Base-by-base conservation (phyloP, 2,797 vertebrate species). In the Cetoscarus ocellatus region DNA sequence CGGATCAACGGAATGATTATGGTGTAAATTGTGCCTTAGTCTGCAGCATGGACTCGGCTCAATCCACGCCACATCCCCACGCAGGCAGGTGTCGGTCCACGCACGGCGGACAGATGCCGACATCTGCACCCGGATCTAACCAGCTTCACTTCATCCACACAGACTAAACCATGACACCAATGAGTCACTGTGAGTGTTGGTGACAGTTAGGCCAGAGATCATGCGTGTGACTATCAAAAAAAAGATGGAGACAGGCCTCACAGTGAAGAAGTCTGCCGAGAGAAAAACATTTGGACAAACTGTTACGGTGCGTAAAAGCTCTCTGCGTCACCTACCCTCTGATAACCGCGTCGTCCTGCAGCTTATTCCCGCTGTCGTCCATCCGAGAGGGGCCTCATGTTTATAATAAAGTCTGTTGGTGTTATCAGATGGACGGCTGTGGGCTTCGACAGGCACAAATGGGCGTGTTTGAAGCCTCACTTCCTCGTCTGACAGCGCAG, bases 401-500 rank as follows among this genome's bases (percentile, higher is more conserved):
- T 70, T 40, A 1, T 15, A 27, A 27, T 27, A 12, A 61, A 72
- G 70, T 80, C 49, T 52, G 75, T 35, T 17, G 82, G 71, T 45
- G 60, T 53, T 80, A 38, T 77, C 74, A 66, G 84, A 74, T 79
- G 67, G 77, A 40, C 84, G 78, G 81, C 13, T 77, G 81, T 14
- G 45, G 51, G 57, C 52, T 83, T 59, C 77, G 80, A 78, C 83
- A 35, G 78, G 85, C 88, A 79, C 54, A 8, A 76, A 91, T 89
- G 92, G 89, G 93, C 90, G 93, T 93, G 93, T 88, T 15, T 85
- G 64, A 15, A 79, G 79, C 75, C 66, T 80, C 90, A 93, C 94
- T 93, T 94, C 92, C 93, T 93, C 73, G 91, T 93, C 86, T 90
- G 82, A 90, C 85, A 87, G 91, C 88, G 76, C 88, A 65, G 67